Conservation (phyloP, 2,888 invertebrate genomes). For the Lomographa bimaculata region DNA sequence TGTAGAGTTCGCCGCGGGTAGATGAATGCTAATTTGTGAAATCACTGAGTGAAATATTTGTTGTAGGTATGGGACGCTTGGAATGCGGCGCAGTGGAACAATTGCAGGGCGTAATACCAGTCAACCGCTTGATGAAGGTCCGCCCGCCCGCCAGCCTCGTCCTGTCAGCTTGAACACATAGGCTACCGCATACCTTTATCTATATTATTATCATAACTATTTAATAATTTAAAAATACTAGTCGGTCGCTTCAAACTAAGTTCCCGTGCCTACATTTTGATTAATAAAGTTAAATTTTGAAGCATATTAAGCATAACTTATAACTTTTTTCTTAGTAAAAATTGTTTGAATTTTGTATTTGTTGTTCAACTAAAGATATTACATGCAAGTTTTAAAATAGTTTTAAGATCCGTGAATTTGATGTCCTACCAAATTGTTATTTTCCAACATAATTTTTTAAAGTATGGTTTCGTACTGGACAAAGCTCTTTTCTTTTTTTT, state of each 20-base stretch:
- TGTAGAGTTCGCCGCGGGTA: conserved; percentile 15
- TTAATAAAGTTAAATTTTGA: too few species aligned
- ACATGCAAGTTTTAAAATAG: too few species aligned
- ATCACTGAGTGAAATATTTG: conserved; percentile 74
- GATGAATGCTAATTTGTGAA: conserved; percentile 67
- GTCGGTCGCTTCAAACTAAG: not conserved
- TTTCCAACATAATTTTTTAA: too few species aligned
- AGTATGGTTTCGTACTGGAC: too few species aligned
- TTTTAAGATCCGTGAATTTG: too few species aligned
- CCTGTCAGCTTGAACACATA: conserved; percentile 47
- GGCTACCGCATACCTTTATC: conserved; percentile 36
- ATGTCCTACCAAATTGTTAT: too few species aligned
- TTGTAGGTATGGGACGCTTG: conserved; percentile 46
- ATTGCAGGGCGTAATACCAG: conserved; percentile 79
- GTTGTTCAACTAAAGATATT: too few species aligned
- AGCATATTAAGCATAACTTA: too few species aligned
- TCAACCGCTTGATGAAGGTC: conserved; percentile 82
- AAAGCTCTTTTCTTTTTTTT: too few species aligned
- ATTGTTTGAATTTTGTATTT: too few species aligned
- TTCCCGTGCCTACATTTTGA: not conserved
- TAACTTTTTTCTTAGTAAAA: too few species aligned
- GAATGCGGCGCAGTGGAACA: conserved; percentile 75
- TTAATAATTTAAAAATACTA: conserved; percentile 1
- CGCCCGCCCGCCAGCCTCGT: conserved; percentile 44
- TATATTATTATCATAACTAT: conserved; percentile 19